These are phyloP conservation scores for Garrulus glandarius DNA, from an alignment of 2,797 vertebrate genomes.

Conservation along the genomic window DNA sequence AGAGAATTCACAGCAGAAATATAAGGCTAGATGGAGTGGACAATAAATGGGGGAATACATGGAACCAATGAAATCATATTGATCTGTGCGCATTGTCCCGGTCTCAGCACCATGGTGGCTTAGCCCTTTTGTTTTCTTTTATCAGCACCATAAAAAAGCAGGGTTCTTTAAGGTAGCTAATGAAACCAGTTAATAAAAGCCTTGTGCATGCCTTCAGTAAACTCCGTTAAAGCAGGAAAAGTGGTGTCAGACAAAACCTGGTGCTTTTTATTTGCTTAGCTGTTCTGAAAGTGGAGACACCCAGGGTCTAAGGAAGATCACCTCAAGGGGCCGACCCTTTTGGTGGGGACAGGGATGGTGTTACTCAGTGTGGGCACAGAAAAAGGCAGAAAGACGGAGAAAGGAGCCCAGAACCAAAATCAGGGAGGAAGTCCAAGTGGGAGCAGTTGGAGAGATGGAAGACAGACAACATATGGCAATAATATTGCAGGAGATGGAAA, in stretches of 20 bases:
- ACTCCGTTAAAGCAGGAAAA: background rate
- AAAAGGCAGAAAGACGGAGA: background rate
- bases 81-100: background rate
- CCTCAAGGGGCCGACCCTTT: background rate
- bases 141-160: background rate
- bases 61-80: background rate
- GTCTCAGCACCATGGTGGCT: background rate
- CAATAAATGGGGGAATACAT: background rate
- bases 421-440: background rate
- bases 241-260: background rate
- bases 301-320: background rate
- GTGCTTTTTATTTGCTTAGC: background rate
- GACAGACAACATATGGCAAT: background rate
- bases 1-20: background rate
- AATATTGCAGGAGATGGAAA: background rate
- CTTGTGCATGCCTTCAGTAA: rapidly evolving
- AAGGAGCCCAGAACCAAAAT: background rate
- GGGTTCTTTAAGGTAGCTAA: background rate
- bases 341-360: background rate
- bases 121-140: background rate
- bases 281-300: background rate
- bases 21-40: background rate
- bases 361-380: background rate
- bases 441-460: background rate
- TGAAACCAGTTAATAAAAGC: background rate